Conservation (phyloP, 2,113 vertebrate species). For the Silurus asotus region DNA sequence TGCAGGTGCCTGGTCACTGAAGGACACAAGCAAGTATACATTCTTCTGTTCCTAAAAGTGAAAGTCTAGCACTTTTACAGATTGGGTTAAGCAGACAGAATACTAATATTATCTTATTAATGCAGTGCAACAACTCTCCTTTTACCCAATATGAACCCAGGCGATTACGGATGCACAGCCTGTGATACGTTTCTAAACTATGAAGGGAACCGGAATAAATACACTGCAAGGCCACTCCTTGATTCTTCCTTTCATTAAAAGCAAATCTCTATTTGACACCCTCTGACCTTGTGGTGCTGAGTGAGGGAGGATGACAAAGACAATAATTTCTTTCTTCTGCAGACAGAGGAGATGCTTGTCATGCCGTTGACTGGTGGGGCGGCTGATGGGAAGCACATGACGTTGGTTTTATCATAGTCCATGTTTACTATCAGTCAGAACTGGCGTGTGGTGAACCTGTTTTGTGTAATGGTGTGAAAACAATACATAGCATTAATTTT, state of each 20-base stretch:
- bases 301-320: slow-evolving; percentile 23
- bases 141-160: background rate
- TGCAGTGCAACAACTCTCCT: background rate
- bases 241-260: slow-evolving; percentile 33
- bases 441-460: background rate
- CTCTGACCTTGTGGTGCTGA: slow-evolving; percentile 14
- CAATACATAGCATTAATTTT: slow-evolving; percentile 1
- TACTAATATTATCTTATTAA: slow-evolving; percentile 29
- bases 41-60: slow-evolving; percentile 7
- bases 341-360: slow-evolving; percentile 35
- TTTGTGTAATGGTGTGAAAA: background rate
- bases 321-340: slow-evolving; percentile 36
- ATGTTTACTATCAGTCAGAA: slow-evolving; percentile 6
- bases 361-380: background rate
- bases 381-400: slow-evolving; percentile 31
- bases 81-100: slow-evolving; percentile 18
- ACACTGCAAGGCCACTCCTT: background rate
- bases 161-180: slow-evolving; percentile 6
- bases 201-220: background rate
- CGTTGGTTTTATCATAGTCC: background rate
- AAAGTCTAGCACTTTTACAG: slow-evolving; percentile 2
- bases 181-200: slow-evolving; percentile 30
- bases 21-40: background rate
- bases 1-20: slow-evolving; percentile 16
- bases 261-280: slow-evolving; percentile 29